Evolutionary conservation across 2,888 invertebrate species (phyloP).

Genomic region (Itoplectis maculator): DNA sequence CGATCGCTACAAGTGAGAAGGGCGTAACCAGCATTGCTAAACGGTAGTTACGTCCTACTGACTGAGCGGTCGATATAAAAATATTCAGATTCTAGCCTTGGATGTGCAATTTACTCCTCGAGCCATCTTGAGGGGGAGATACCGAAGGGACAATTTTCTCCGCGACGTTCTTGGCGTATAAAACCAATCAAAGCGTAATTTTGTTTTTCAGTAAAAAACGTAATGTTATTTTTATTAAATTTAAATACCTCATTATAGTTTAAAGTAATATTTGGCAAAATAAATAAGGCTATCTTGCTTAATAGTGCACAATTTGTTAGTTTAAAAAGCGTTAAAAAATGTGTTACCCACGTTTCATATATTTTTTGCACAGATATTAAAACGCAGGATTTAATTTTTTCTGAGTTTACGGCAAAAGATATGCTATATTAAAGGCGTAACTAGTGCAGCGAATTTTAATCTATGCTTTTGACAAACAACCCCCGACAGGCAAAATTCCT

Average conservation of each 20-base stretch:
- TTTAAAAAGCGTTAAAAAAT: not conserved
- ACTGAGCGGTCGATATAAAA: constrained; percentile 3
- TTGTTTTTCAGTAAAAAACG: not conserved
- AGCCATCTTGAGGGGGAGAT: not conserved
- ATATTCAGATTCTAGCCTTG: not conserved
- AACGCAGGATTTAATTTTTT: too few species aligned
- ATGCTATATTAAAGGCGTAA: too few species aligned
- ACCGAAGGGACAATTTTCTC: not conserved
- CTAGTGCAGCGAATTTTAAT: not conserved
- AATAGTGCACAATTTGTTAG: not conserved
- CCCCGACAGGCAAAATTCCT: not conserved
- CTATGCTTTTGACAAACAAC: not conserved
- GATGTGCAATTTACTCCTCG: not conserved
- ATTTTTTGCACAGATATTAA: too few species aligned
- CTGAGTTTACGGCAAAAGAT: too few species aligned
- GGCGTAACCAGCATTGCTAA: constrained; percentile 1
- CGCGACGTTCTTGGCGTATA: not conserved
- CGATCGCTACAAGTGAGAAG: not conserved
- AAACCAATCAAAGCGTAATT: not conserved
- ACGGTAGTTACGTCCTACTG: not conserved
- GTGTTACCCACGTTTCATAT: too few species aligned
- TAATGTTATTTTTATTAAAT: not conserved
- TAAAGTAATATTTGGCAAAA: too few species aligned
- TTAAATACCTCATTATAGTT: too few species aligned
- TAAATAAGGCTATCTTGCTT: not conserved